Conservation (phyloP, 23 tunicate species). For the Clavelina lepadiformis region DNA sequence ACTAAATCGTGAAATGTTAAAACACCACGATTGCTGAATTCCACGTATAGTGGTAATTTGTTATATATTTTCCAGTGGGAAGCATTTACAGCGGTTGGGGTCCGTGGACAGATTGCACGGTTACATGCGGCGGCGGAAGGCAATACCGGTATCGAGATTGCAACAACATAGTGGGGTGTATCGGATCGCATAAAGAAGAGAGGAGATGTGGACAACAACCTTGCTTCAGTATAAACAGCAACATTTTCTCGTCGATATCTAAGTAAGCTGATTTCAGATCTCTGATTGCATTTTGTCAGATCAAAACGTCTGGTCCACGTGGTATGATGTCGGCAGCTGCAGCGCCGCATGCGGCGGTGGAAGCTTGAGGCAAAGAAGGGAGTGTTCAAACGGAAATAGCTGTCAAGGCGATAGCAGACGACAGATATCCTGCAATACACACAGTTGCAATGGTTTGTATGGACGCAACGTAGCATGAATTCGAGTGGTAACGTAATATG, state of each 20-base stretch:
- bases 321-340: background rate
- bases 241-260: too few species aligned
- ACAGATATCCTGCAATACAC: background rate
- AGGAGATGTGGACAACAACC: background rate
- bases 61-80: too few species aligned
- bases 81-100: too few species aligned
- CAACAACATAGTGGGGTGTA: background rate
- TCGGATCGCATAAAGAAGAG: background rate
- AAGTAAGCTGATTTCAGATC: too few species aligned
- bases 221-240: too few species aligned
- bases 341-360: background rate
- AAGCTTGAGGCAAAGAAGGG: background rate
- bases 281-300: too few species aligned
- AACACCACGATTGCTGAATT: too few species aligned
- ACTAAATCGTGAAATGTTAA: too few species aligned
- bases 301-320: background rate
- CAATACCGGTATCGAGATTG: background rate
- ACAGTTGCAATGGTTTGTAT: too few species aligned
- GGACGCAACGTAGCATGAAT: too few species aligned
- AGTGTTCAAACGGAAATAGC: background rate
- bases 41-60: too few species aligned
- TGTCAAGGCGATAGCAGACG: background rate
- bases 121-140: constrained; percentile 3
- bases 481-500: too few species aligned
- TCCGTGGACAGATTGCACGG: constrained; percentile 1